Conservation (phyloP, 30 jellyfish, hydroid and myxozoan species). For the Aurelia sp. region DNA sequence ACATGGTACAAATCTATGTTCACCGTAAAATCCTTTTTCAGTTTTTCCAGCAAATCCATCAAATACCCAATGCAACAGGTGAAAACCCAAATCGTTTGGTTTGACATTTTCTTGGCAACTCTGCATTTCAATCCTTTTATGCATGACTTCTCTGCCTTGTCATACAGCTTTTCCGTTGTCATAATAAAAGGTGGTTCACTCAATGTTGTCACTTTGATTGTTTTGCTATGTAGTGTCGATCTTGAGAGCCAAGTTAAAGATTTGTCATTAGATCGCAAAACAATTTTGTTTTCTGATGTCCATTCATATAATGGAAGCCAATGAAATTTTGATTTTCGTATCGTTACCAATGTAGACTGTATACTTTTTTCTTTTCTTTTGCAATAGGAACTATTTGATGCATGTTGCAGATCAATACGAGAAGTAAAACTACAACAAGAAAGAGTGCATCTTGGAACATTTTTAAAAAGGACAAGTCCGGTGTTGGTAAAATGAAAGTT, state of each 20-base stretch:
- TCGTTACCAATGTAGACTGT: neutral
- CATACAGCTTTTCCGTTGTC: neutral
- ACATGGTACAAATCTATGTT: slow-evolving; percentile 64
- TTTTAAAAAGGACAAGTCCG: no score
- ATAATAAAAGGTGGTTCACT: slow-evolving; percentile 56
- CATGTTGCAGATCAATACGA: neutral
- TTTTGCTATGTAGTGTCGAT: slow-evolving; percentile 20
- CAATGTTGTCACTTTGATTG: slow-evolving; percentile 36
- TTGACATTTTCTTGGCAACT: neutral
- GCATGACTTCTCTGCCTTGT: slow-evolving; percentile 11
- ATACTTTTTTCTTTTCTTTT: neutral
- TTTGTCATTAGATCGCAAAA: slow-evolving; percentile 5
- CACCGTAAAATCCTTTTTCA: slow-evolving; percentile 36
- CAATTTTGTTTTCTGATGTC: neutral
- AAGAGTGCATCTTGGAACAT: no score
- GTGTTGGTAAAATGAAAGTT: no score
- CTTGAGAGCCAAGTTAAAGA: slow-evolving; percentile 12
- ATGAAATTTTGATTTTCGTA: neutral
- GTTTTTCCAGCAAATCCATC: slow-evolving; percentile 68
- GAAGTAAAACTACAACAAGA: no score
- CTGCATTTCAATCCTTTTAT: slow-evolving; percentile 48
- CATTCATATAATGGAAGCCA: slow-evolving; percentile 19
- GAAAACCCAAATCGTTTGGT: slow-evolving; percentile 51
- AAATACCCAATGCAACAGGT: slow-evolving; percentile 89
- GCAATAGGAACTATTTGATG: neutral